phyloP scores from a whole-genome alignment of 2,888 invertebrate genomes.

The Ramazzottius varieornatus region DNA sequence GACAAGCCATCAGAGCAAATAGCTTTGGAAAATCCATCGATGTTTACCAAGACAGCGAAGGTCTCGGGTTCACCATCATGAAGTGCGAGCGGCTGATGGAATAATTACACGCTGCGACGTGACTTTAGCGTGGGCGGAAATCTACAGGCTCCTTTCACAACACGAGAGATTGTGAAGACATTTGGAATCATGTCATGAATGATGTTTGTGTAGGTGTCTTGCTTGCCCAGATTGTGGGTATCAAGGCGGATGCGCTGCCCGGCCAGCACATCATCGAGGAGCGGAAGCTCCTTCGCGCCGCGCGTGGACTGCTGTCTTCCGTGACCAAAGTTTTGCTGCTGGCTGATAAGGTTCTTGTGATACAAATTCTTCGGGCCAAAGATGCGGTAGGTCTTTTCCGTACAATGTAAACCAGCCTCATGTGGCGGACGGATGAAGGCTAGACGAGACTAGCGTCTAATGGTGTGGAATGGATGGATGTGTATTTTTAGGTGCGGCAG shows the following conservation, averaged over 20 bases:
- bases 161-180: no score
- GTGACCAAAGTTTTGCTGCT: slow-evolving; percentile 80
- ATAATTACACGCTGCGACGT: no score
- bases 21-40: no score
- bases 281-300: slow-evolving; percentile 46
- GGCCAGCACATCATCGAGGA: neutral
- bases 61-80: no score
- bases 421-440: neutral
- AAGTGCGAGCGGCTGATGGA: no score
- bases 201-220: neutral
- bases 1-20: no score
- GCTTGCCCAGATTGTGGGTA: neutral
- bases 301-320: slow-evolving; percentile 67
- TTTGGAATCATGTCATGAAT: no score
- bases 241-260: neutral
- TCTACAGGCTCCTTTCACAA: no score
- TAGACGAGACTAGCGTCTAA: no score
- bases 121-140: no score
- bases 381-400: slow-evolving; percentile 43
- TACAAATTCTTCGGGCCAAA: slow-evolving; percentile 75
- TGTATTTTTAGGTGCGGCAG: slow-evolving; percentile 19
- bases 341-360: slow-evolving; percentile 89
- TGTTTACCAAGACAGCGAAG: no score
- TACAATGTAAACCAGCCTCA: neutral
- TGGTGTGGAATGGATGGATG: neutral